Evolutionary conservation across 2,797 vertebrate genomes (phyloP), one percentile per base, ranked within the genome.

Genomic region (Mycteria americana): DNA sequence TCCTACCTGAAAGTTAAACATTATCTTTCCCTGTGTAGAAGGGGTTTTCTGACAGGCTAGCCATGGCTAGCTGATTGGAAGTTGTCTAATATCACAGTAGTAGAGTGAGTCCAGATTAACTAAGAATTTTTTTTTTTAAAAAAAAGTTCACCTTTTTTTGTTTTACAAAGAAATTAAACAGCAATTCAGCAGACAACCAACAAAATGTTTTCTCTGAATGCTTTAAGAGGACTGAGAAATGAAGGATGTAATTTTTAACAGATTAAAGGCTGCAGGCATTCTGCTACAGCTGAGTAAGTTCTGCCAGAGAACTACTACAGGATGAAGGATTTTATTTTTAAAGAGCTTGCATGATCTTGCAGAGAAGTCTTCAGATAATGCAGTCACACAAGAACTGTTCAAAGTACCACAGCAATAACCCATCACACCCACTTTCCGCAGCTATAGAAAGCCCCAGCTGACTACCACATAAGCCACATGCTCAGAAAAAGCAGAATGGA

Each of bases 391-490:
- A 79, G 46, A 93, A 48, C 57, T 35, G 41, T 46, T 59, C 43
- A 6, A 68, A 45, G 33, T 24, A 60, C 46, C 70, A 30, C 25
- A 72, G 62, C 65, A 85, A 37, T 19, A 81, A 59, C 41, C 24
- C 21, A 51, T 56, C 75, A 54, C 43, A 18, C 10, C 18, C 14
- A 13, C 25, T 50, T 64, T 35, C 60, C 0, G 5, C 23, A 41
- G 46, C 50, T 50, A 31, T 2, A 50, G 12, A 65, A n/a, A 43
- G 21, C 22, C 43, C 43, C 50, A 79, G 67, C 51, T 80, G 76
- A 67, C 72, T 35, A 53, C 35, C 43, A 33, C 0, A 0, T 48
- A 64, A 87, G 30, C 37, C 43, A 86, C 21, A 1, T 1, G 3
- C 35, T 59, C 63, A 63, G 46, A 69, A 78, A 59, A 54, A 18